These are phyloP conservation scores for Aphis craccivora DNA, from an alignment of 1,140 invertebrate species.

Conservation along the genomic window DNA sequence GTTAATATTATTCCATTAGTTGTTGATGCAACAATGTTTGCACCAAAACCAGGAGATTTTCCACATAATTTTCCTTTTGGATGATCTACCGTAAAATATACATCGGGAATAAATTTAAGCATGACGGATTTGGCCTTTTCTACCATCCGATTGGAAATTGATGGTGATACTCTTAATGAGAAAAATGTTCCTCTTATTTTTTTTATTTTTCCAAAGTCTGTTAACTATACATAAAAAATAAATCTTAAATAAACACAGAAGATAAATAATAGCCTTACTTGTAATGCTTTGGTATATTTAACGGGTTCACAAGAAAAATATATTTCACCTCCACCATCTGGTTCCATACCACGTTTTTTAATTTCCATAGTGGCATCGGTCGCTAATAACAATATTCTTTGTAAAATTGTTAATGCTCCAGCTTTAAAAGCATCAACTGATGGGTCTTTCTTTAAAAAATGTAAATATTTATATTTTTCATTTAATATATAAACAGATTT, in stretches of 20 bases:
- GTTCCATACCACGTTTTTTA: constrained; percentile 80
- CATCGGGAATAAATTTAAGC: constrained; percentile 91
- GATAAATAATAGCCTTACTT: constrained; percentile 64
- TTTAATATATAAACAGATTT: not conserved
- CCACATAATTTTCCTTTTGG: constrained; percentile 84
- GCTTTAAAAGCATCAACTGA: constrained; percentile 87
- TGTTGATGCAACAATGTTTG: constrained; percentile 90
- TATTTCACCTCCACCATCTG: constrained; percentile 90
- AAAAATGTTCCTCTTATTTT: constrained; percentile 89
- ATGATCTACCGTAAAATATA: constrained; percentile 95
- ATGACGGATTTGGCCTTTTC: constrained; percentile 91
- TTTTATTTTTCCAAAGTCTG: constrained; percentile 91
- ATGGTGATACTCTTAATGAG: constrained; percentile 88
- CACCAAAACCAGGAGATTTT: constrained; percentile 88
- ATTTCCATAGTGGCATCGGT: constrained; percentile 89
- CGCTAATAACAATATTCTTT: constrained; percentile 86
- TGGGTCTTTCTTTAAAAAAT: constrained; percentile 69
- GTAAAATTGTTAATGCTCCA: constrained; percentile 79
- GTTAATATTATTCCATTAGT: constrained; percentile 83
- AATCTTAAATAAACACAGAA: not conserved
- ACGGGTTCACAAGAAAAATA: constrained; percentile 86
- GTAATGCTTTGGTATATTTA: constrained; percentile 72
- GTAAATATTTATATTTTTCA: not conserved
- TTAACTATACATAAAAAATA: constrained; percentile 65
- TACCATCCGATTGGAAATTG: constrained; percentile 89